These are phyloP conservation scores for Anguilla japonica DNA, from an alignment of 2,113 vertebrate genomes.

Conservation along the genomic window DNA sequence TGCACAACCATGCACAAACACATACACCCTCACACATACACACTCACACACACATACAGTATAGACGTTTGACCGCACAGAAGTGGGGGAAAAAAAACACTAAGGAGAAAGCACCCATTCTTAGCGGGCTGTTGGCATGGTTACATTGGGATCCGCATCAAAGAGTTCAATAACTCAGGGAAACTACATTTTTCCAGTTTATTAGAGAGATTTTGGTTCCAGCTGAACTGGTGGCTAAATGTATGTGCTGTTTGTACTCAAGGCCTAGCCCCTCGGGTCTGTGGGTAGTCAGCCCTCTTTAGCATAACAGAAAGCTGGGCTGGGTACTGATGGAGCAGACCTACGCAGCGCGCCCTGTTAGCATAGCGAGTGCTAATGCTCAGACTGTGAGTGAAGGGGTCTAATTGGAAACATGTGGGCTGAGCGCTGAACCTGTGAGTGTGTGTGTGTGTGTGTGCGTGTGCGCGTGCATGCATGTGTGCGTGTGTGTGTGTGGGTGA, in stretches of 20 bases:
- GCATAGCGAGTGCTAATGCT: background rate
- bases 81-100: background rate
- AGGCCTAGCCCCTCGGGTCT: background rate
- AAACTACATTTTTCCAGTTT: background rate
- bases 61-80: background rate
- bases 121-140: background rate
- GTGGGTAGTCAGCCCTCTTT: background rate
- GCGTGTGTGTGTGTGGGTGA: background rate
- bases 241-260: background rate
- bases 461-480: background rate
- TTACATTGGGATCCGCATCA: background rate
- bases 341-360: background rate
- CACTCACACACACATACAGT: background rate
- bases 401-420: background rate
- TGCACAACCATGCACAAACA: background rate
- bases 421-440: background rate
- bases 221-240: background rate
- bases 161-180: background rate
- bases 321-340: background rate
- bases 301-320: no score
- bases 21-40: background rate
- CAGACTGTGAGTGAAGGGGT: background rate
- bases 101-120: background rate
- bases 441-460: conserved; percentile 3
- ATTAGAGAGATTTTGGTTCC: background rate